Evolutionary conservation across 2,797 vertebrate species (phyloP), one percentile per base, ranked within the genome.

Genomic region (Scolopax rusticola): DNA sequence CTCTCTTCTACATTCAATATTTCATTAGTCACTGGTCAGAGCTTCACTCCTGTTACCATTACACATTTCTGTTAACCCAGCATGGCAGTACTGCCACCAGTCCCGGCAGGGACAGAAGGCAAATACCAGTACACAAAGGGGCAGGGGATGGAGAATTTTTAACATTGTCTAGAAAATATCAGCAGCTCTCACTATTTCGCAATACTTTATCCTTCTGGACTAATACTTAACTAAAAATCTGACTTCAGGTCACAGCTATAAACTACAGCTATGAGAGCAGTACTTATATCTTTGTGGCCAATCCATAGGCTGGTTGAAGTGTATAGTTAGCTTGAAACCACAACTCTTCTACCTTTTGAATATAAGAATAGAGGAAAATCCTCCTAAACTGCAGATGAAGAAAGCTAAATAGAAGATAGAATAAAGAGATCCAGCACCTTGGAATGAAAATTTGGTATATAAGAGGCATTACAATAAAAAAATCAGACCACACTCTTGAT

Each of bases 221-320:
- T 65, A 78, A 82, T 14, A 33, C 10, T 24, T 57, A 36, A 48
- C 14, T 59, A 63, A 74, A 79, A 56, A 38, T 33, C n/a, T 41
- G 38, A 28, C 24, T 64, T 51, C 53, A 47, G 50, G 54, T 28
- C 15, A 36, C 38, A 70, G 45, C 40, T 59, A n/a, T 15, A 41
- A 70, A 65, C 36, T 30, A 51, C 0, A 0, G 33, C 40, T 64
- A 11, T 15, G 36, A 60, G 8, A 75, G 36, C 0, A 0, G 48
- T 28, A 65, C 57, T 60, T 40, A 7, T 4, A 54, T 8, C 51
- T 32, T 50, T 7, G 41, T 10, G 11, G 53, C 33, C 32, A 47
- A 67, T 32, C 30, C 64, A 45, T 4, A 51, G 30, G 38, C n/a
- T 57, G 45, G 27, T 40, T 54, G 56, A 74, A 28, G 24, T 28